Conservation (phyloP, 2,888 invertebrate genomes). For the Apamea epomidion region DNA sequence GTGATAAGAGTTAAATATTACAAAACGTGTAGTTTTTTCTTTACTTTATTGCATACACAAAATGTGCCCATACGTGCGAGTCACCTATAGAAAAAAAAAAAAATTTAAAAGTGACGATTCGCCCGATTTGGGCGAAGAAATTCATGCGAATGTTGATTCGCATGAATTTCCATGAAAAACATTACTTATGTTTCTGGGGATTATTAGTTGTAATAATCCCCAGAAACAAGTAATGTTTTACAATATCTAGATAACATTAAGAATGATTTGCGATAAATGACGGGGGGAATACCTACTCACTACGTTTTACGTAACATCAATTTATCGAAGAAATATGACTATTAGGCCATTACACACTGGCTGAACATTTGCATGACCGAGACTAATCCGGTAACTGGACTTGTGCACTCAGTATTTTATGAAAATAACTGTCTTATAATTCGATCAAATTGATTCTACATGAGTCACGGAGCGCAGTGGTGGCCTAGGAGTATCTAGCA, state of each 20-base stretch:
- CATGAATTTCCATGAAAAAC: no score
- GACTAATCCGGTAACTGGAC: slow-evolving; percentile 40
- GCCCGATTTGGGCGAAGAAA: no score
- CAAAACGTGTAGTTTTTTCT: no score
- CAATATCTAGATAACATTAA: slow-evolving; percentile 9
- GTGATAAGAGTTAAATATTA: no score
- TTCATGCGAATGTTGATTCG: no score
- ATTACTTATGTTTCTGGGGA: no score
- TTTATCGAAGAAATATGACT: slow-evolving; percentile 26
- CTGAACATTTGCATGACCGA: slow-evolving; percentile 44
- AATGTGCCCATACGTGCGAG: no score
- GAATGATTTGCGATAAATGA: slow-evolving; percentile 27
- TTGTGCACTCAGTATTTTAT: slow-evolving; percentile 32
- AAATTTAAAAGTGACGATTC: no score
- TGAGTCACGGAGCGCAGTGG: not conserved
- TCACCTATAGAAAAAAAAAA: no score
- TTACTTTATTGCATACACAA: no score
- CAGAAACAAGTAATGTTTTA: not conserved
- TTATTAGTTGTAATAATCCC: no score
- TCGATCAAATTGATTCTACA: not conserved
- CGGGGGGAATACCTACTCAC: slow-evolving; percentile 23
- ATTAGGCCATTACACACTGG: slow-evolving; percentile 28
- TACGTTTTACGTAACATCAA: slow-evolving; percentile 42
- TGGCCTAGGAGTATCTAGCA: not conserved
- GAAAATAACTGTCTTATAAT: not conserved